Evolutionary conservation across 1,140 invertebrate genomes (phyloP).

Genomic region (Bradynema listronoti): DNA sequence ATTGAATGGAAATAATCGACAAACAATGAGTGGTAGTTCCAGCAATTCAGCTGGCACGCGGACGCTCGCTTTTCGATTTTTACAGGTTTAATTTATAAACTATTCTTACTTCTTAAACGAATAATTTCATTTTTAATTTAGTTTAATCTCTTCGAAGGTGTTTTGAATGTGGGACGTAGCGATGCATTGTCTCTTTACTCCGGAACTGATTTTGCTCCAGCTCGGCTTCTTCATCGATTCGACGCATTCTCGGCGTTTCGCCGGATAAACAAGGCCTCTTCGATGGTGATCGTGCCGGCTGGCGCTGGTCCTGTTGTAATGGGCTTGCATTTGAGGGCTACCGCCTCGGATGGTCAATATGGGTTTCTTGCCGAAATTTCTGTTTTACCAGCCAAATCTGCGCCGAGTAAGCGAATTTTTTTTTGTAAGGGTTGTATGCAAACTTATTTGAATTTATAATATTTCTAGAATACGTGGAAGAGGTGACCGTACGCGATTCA

Average conservation of each 20-base stretch:
- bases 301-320: conserved; percentile 66
- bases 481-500: conserved; percentile 81
- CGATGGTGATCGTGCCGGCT: conserved; percentile 23
- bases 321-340: conserved; percentile 83
- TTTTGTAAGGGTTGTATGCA: not conserved
- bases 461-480: conserved; percentile 73
- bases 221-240: conserved; percentile 32
- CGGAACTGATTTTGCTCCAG: conserved; percentile 59
- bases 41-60: too few relatives aligned
- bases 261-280: too few relatives aligned
- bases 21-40: too few relatives aligned
- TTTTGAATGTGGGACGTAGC: conserved; percentile 37
- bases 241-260: conserved; percentile 30
- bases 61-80: conserved; percentile 47
- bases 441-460: conserved; percentile 27
- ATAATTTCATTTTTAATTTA: conserved; percentile 33
- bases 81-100: too few relatives aligned
- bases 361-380: conserved; percentile 91
- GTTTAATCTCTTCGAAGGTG: conserved; percentile 45
- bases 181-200: conserved; percentile 59
- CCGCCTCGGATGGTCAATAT: conserved; percentile 80
- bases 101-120: too few relatives aligned
- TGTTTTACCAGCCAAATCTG: not conserved
- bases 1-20: too few relatives aligned
- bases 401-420: not conserved